Evolutionary conservation across 1,140 invertebrate species (phyloP).

Genomic region (Helicoverpa armigera): DNA sequence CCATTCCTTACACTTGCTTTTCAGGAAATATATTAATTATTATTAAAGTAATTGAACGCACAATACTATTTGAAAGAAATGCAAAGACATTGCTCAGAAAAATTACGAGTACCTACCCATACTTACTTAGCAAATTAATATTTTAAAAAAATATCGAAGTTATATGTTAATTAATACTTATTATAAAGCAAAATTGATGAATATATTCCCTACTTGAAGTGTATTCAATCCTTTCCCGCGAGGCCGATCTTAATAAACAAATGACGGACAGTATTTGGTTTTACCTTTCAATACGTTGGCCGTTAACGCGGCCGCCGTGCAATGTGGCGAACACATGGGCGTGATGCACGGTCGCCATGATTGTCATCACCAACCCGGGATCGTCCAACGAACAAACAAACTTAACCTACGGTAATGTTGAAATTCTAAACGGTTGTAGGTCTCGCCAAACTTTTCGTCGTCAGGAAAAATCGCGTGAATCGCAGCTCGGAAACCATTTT

Average conservation of each 20-base stretch:
- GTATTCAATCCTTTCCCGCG: constrained; percentile 47
- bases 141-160: background rate
- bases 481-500: too few species aligned
- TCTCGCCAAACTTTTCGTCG: too few species aligned
- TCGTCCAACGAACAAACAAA: background rate
- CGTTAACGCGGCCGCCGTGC: constrained; percentile 61
- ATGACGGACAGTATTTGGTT: constrained; percentile 58
- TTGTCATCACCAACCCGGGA: background rate
- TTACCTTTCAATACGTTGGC: constrained; percentile 60
- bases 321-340: constrained; percentile 78
- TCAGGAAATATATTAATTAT: too few species aligned
- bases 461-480: too few species aligned
- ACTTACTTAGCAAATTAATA: too few species aligned
- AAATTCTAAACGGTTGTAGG: too few species aligned
- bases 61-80: too few species aligned
- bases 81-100: too few species aligned
- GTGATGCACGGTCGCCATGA: constrained; percentile 48
- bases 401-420: too few species aligned
- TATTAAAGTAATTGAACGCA: too few species aligned
- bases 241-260: constrained; percentile 52
- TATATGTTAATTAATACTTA: background rate
- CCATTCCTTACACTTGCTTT: too few species aligned
- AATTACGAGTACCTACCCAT: too few species aligned
- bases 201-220: constrained; percentile 21
- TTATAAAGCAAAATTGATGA: background rate